Evolutionary conservation across 2,888 invertebrate genomes (phyloP), one percentile per base, ranked within the genome.

Genomic region (Apotomis turbidana): DNA sequence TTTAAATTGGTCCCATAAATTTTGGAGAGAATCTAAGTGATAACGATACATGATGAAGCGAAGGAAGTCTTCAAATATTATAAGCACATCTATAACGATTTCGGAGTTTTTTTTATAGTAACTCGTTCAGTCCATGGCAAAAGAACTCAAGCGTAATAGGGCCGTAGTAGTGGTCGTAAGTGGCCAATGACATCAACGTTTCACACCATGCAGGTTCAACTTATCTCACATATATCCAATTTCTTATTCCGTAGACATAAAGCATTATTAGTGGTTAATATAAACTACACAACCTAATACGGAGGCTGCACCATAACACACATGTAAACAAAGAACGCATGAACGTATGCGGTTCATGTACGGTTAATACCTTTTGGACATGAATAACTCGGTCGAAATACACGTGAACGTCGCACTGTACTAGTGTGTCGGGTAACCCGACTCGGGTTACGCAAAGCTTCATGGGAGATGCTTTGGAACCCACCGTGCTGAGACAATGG

Each of bases 381-480:
- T 58, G 27, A 55, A 8, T 6, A 9, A 9, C 51, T 38, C 51
- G 67, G 58, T 68, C 58, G 67, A 51, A 51, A 59, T 59, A 68
- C 67, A 68, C 59, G 58, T 67, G 67, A 66, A 46, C 27, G 58
- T 63, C 57, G 58, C 70, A 58, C 70, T 27, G 64, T 59, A 27
- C 27, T 27, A 27, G 38, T 58, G 70, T 63, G 46, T 71, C 71
- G 41, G n/a, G n/a, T n/a, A n/a, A n/a, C n/a, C n/a, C n/a, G n/a
- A n/a, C n/a, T n/a, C n/a, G n/a, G 60, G 67, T 71, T 71, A 67
- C 71, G 67, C 67, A 64, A 71, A 67, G 66, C 67, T 71, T 71
- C 67, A 71, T 71, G 71, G 71, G 71, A 71, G 71, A 55, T 38
- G 66, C 67, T 59, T 46, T 12, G 59, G 59, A 54, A 52, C 59